Percentiles rank a stretch among this genome's conserved stretches.
Evolutionary conservation across 2,797 vertebrate species (phyloP).

Genomic region (Melanotaenia trifasciata): DNA sequence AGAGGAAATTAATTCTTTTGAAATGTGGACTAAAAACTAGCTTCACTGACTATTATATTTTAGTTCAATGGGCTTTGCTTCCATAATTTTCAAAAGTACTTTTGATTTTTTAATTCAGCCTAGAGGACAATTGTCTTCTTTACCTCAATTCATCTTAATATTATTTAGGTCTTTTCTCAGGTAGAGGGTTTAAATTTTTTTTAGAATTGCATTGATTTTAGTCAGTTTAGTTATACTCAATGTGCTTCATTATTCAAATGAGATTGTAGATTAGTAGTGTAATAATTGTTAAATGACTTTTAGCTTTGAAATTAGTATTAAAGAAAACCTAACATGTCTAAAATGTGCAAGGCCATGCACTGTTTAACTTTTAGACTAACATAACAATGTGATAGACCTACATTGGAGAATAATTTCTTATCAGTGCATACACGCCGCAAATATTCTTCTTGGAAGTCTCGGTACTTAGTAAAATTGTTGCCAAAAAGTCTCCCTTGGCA

Average conservation of each 20-base stretch:
- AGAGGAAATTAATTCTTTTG: too few relatives aligned
- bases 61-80: too few relatives aligned
- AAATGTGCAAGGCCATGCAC: neutral
- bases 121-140: too few relatives aligned
- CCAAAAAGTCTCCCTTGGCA: slow-evolving; percentile 19
- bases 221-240: neutral
- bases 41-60: too few relatives aligned
- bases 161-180: neutral
- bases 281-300: neutral
- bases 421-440: neutral
- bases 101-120: too few relatives aligned
- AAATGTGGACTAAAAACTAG: too few relatives aligned
- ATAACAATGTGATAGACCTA: too few relatives aligned
- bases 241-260: neutral
- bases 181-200: neutral
- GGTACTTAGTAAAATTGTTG: neutral
- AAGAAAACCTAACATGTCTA: neutral
- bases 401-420: neutral
- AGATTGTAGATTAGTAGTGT: neutral
- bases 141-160: too few relatives aligned
- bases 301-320: neutral
- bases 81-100: too few relatives aligned
- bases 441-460: slow-evolving; percentile 18
- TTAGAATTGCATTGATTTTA: neutral
- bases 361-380: too few relatives aligned